These are phyloP conservation scores for Stegodyphus mimosarum DNA, from an alignment of 1,140 invertebrate genomes.

Conservation along the genomic window DNA sequence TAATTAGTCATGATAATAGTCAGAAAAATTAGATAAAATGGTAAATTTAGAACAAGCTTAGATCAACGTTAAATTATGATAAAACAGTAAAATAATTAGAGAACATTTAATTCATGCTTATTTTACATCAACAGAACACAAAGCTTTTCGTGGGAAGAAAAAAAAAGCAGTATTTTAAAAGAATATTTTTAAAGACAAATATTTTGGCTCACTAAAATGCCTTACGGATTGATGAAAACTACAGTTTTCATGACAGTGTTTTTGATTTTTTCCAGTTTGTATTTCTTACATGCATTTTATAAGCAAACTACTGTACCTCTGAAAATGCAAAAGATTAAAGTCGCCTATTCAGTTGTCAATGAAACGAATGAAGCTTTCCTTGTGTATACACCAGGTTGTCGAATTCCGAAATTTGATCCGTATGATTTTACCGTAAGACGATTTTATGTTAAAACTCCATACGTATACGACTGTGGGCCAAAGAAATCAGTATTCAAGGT, in stretches of 20 bases:
- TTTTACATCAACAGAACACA: too few relatives aligned
- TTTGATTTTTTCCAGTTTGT: slow-evolving; percentile 45
- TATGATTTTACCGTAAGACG: slow-evolving; percentile 75
- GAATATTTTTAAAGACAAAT: too few relatives aligned
- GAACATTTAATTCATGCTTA: too few relatives aligned
- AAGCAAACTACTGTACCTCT: not conserved
- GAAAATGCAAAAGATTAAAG: not conserved
- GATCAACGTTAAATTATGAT: too few relatives aligned
- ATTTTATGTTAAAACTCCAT: slow-evolving; percentile 41
- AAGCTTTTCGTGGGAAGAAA: too few relatives aligned
- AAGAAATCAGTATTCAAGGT: slow-evolving; percentile 27
- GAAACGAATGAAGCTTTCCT: slow-evolving; percentile 32
- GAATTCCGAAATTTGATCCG: slow-evolving; percentile 81
- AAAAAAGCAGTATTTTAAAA: too few relatives aligned
- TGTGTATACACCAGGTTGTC: slow-evolving; percentile 80
- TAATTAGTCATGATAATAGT: too few relatives aligned
- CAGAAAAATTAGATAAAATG: too few relatives aligned
- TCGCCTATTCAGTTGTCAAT: not conserved
- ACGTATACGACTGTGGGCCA: slow-evolving; percentile 29
- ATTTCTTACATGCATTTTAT: slow-evolving; percentile 46
- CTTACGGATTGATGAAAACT: slow-evolving; percentile 31
- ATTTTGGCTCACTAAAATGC: not conserved
- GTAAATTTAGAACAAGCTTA: too few relatives aligned
- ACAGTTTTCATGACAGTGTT: slow-evolving; percentile 8
- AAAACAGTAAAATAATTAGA: too few relatives aligned